Conservation (phyloP, 1,140 invertebrate species). For the Rhynchophorus ferrugineus region DNA sequence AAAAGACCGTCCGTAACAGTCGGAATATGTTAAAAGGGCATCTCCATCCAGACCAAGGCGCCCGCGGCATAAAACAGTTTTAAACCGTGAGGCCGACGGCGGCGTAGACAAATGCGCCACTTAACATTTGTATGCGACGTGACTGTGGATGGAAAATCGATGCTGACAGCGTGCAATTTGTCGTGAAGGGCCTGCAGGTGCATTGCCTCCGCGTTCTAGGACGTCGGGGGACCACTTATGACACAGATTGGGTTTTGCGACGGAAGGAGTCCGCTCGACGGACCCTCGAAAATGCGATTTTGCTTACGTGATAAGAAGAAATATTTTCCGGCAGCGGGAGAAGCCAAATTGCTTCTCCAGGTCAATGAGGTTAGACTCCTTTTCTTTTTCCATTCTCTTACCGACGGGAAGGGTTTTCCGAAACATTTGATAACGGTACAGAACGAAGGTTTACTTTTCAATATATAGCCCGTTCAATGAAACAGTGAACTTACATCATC, state of each 20-base stretch:
- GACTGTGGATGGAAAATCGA: slow-evolving; percentile 19
- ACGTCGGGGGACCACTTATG: slow-evolving; percentile 21
- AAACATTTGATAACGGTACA: slow-evolving; percentile 1
- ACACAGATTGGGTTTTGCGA: slow-evolving; percentile 17
- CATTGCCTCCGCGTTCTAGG: slow-evolving; percentile 4
- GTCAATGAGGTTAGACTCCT: slow-evolving; percentile 18
- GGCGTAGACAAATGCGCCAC: slow-evolving; percentile 14
- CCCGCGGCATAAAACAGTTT: not conserved
- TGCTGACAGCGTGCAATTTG: slow-evolving; percentile 25
- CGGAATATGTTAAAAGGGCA: no score
- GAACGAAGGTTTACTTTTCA: no score
- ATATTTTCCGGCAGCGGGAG: slow-evolving; percentile 21
- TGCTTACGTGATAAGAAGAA: slow-evolving; percentile 26
- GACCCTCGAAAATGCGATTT: slow-evolving; percentile 25
- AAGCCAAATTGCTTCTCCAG: slow-evolving; percentile 20
- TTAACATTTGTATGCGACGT: slow-evolving; percentile 19
- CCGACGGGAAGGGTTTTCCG: slow-evolving; percentile 6
- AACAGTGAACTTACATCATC: no score
- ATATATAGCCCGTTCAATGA: no score
- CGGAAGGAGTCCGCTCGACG: slow-evolving; percentile 11
- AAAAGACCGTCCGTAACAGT: no score
- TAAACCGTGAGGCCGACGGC: slow-evolving; percentile 2
- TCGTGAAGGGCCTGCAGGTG: slow-evolving; percentile 12
- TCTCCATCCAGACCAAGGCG: no score
- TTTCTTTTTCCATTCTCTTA: slow-evolving; percentile 10